Base-by-base conservation (phyloP, 2,888 invertebrate genomes). In the Poecilus cupreus region DNA sequence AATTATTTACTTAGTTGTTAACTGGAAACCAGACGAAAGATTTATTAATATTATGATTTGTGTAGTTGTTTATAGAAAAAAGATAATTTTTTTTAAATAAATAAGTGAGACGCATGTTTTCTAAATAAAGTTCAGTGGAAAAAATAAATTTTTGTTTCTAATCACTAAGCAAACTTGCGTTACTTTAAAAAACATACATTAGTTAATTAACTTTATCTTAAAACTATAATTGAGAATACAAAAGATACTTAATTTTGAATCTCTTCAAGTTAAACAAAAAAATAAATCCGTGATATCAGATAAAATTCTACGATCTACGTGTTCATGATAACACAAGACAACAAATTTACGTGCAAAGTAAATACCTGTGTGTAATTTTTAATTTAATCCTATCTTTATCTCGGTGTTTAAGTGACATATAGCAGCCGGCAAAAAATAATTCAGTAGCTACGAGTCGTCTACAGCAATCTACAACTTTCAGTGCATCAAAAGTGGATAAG, bases 291-390 rank as follows among this genome's bases (percentile, higher is more conserved):
- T 72, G 72, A 72, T 72, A 46, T 68, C 16, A 32, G 46, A 72
- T 72, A 72, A 43, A 72, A 46, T n/a, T 24, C 22, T 46, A 24
- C 26, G 43, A 4, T 24, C 22, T 46, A 24, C 26, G 43, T 24
- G 20, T 72, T 46, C 72, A 1, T 72, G 72, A 72, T 72, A 46
- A 22, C 11, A 72, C 72, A 72, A 8, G 72, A 72, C 72, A 46
- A 24, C 16, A 46, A 37, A 18, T 24, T 18, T 72, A 46, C 24
- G 22, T 24, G 72, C 72, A 8, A 46, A 24, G 20, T 49, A 43
- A 72, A 72, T 46, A 49, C 72, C 20, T 22, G 72, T 72, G 3
- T 72, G 24, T 46, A 43, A 24, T 24, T 32, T 72, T 72, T 46
- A 46, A 43, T 16, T 49, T 46, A 22, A 22, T 24, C 37, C 37